These are phyloP conservation scores for Ectropis crepuscularia DNA, from an alignment of 2,888 invertebrate species.

Conservation along the genomic window DNA sequence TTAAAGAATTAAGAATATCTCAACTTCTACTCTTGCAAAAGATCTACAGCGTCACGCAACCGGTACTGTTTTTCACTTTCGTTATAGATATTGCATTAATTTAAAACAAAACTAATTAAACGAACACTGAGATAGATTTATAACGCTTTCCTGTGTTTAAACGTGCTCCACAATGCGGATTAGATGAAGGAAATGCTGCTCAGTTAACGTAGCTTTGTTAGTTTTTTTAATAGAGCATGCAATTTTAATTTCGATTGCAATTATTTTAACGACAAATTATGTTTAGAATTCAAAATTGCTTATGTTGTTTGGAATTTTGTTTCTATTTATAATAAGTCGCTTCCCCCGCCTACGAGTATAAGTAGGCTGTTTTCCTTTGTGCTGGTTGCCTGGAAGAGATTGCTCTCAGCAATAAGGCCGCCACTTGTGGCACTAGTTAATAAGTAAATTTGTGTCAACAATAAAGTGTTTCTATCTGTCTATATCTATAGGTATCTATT, in stretches of 20 bases:
- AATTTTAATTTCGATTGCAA: not conserved
- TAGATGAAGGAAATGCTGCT: not conserved
- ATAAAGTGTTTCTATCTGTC: too few species aligned
- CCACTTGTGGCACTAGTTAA: too few species aligned
- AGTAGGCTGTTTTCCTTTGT: too few species aligned
- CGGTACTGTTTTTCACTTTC: constrained; percentile 8
- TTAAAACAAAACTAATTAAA: constrained; percentile 14
- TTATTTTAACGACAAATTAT: too few species aligned
- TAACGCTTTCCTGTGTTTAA: constrained; percentile 2
- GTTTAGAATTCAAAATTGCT: not conserved
- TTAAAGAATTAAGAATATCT: not conserved
- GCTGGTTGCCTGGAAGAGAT: too few species aligned
- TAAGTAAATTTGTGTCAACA: too few species aligned
- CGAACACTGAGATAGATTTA: constrained; percentile 8
- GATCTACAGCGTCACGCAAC: not conserved
- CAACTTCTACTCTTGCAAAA: not conserved
- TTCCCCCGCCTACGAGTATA: too few species aligned
- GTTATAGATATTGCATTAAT: constrained; percentile 6
- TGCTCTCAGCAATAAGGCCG: too few species aligned
- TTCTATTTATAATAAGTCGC: too few species aligned
- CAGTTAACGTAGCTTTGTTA: constrained; percentile 4
- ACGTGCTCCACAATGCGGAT: not conserved
- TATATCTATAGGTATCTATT: too few species aligned
- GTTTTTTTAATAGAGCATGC: not conserved
- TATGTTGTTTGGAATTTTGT: not conserved